Evolutionary conservation across 2,113 vertebrate genomes (phyloP), one percentile per base, ranked within the genome.

Genomic region (Hyaena hyaena): DNA sequence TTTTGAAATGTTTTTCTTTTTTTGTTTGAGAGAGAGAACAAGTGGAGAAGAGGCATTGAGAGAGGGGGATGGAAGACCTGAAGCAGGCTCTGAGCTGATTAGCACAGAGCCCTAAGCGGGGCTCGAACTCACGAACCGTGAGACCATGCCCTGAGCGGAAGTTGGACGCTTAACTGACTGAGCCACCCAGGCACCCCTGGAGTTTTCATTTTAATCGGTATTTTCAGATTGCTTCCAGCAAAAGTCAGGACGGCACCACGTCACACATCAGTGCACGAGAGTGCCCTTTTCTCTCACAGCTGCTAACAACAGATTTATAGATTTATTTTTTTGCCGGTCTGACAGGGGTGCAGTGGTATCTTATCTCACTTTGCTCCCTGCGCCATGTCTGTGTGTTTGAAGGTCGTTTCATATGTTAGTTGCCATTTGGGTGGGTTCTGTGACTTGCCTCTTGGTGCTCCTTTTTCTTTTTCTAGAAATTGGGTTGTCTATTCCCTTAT

Each of bases 351-450:
- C n/a, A 39, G 69, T 2, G 2, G n/a, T 4, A 4, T 4, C 66
- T 79, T 28, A 10, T 65, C n/a, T 43, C 50, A 21, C 2, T 48
- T 24, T 2, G 65, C 15, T 61, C n/a, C 39, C 3, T 11, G 31
- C 33, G 4, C 33, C 33, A 2, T 0, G 1, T n/a, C 45, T 0
- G 31, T 2, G 33, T 12, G 2, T 43, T 17, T 6, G 17, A 39
- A 55, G 66, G 28, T 24, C 77, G 33, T 35, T 69, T 43, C 50
- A 0, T 0, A 11, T 4, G 3, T 10, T 28, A 19, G 43, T 55
- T 17, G 31, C 26, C 23, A 2, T 17, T 39, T 71, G 31, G 95
- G 10, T 26, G 21, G 12, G 0, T 11, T 45, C 14, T 43, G 85
- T 26, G 24, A 73, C 19, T 10, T 65, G 48, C 11, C 43, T n/a